Evolutionary conservation across 2,797 vertebrate species (phyloP).

Genomic region (Crossoptilon crossoptilon): DNA sequence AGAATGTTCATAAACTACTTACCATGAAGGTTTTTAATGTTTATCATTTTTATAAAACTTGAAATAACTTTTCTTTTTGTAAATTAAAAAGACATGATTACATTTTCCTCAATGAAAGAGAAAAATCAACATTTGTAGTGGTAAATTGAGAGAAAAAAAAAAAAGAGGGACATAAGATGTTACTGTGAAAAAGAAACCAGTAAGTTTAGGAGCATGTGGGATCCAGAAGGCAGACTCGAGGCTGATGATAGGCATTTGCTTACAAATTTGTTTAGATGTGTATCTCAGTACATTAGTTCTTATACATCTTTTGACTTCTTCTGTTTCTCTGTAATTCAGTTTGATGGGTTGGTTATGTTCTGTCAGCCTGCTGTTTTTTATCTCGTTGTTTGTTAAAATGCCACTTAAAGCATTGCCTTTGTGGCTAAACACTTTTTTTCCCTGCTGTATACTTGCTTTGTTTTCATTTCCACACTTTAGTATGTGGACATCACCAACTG

Average conservation of each 20-base stretch:
- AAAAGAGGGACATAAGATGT: neutral
- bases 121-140: neutral
- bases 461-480: constrained; percentile 46
- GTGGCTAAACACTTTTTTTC: constrained; percentile 14
- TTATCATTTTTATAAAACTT: constrained; percentile 19
- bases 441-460: constrained; percentile 34
- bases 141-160: neutral
- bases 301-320: neutral
- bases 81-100: constrained; percentile 8
- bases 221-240: neutral
- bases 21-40: neutral
- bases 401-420: constrained; percentile 24
- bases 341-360: neutral
- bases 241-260: neutral
- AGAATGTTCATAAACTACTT: constrained; percentile 20
- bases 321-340: neutral
- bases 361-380: neutral
- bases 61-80: neutral
- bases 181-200: neutral
- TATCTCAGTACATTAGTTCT: neutral
- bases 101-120: neutral
- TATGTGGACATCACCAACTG: constrained; percentile 23
- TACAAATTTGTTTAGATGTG: neutral
- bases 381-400: constrained; percentile 5
- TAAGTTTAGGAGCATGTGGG: neutral